Base-by-base conservation (phyloP, 1,140 invertebrate genomes). In the Lepeophtheirus salmonis region DNA sequence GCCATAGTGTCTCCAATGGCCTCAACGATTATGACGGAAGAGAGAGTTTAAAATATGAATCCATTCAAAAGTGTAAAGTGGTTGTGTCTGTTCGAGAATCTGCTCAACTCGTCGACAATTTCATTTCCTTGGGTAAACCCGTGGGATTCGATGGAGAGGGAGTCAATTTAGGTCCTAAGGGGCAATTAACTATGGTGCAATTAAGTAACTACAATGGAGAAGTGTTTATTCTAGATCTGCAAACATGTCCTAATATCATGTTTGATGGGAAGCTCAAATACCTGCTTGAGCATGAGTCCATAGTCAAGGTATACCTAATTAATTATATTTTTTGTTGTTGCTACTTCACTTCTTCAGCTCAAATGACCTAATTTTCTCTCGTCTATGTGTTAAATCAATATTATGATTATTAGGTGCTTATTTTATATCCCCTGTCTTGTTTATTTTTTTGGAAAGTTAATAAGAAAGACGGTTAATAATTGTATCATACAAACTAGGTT, bases 291-390 rank as follows among this genome's bases (percentile, higher is more conserved):
- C 83, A 81, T 68, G 77, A 82, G 48, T 73, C 78, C 68, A 80
- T 95, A 64, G 73, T 89, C 30, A 97, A 97, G 78, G 87, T 84
- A n/a, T n/a, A n/a, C n/a, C n/a, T n/a, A n/a, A n/a, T n/a, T n/a
- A n/a, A n/a, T n/a, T n/a, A n/a, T n/a, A n/a, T n/a, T n/a, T n/a
- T n/a, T n/a, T n/a, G n/a, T n/a, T n/a, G n/a, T n/a, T n/a, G n/a
- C n/a, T n/a, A n/a, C n/a, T n/a, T n/a, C n/a, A n/a, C n/a, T n/a
- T n/a, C n/a, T n/a, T n/a, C n/a, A n/a, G 71, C 68, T 66, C 60
- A 10, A 25, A 49, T 50, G 13, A 48, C 52, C 41, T 18, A 57
- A 24, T 60, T 59, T 61, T 22, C 3, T 54, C 14, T 22, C 3
- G 48, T 56, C 50, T 56, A 10, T 54, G 4, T 26, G n/a, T 60